Evolutionary conservation across 2,797 vertebrate genomes (phyloP).

Genomic region (Scolopax bukidnonensis): DNA sequence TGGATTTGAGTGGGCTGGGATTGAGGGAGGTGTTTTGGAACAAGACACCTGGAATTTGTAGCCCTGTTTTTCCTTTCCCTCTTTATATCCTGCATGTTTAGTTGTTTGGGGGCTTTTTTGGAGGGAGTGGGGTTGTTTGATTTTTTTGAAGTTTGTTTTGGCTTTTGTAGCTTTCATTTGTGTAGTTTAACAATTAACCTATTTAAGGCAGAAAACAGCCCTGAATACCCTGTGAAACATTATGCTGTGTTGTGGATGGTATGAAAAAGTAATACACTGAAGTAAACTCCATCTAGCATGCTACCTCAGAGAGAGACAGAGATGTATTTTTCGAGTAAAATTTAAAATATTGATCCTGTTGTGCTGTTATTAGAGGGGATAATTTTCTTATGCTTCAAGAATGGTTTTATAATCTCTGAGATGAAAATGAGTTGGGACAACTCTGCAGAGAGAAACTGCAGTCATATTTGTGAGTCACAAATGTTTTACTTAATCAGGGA

Average conservation of each 20-base stretch:
- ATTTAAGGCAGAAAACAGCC: neutral
- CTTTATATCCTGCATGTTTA: neutral
- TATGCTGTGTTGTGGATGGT: neutral
- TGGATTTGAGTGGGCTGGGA: conserved; percentile 48
- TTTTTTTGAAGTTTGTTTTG: neutral
- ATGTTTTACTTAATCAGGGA: conserved; percentile 14
- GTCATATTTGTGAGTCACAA: neutral
- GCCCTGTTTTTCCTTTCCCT: neutral
- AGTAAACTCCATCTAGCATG: neutral
- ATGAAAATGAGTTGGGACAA: neutral
- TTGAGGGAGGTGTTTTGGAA: conserved; percentile 28
- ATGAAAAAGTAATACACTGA: neutral
- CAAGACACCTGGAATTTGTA: conserved; percentile 16
- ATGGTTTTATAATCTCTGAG: neutral
- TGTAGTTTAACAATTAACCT: neutral
- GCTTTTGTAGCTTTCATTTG: neutral
- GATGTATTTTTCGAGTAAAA: neutral
- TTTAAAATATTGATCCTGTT: neutral
- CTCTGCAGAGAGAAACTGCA: neutral
- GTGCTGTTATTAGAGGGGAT: neutral
- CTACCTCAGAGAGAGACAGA: neutral
- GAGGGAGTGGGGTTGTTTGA: neutral
- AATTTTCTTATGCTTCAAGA: neutral
- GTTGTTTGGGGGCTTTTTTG: neutral
- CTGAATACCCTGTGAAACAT: neutral